Evolutionary conservation across 2,888 invertebrate genomes (phyloP).

Genomic region (Drosophila putrida): DNA sequence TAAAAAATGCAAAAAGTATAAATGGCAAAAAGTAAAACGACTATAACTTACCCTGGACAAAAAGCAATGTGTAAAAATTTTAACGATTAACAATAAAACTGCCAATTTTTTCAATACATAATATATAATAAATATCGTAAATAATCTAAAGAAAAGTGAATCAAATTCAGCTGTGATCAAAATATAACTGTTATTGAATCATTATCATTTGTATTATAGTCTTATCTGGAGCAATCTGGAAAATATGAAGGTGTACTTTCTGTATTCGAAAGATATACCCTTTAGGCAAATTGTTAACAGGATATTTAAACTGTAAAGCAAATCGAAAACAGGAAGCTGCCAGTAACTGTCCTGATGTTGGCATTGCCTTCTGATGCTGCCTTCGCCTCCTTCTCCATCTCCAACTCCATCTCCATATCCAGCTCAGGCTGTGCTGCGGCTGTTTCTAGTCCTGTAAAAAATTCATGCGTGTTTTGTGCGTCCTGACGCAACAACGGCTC

Average conservation of each 20-base stretch:
- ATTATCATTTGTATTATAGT: no score
- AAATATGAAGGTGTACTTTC: no score
- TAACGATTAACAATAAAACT: background rate
- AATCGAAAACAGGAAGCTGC: slow-evolving; percentile 62
- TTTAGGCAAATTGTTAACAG: background rate
- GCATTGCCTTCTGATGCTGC: slow-evolving; percentile 5
- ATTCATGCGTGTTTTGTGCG: slow-evolving; percentile 59
- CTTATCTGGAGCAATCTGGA: no score
- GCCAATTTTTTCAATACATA: background rate
- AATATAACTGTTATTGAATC: no score
- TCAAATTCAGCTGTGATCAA: no score
- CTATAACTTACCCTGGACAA: slow-evolving; percentile 11
- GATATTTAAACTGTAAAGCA: slow-evolving; percentile 40
- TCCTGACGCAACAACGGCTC: slow-evolving; percentile 48
- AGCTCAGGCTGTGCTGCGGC: slow-evolving; percentile 14
- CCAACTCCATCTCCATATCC: background rate
- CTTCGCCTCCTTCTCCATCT: background rate
- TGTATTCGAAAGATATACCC: no score
- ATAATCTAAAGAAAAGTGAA: no score
- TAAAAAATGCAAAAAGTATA: slow-evolving; percentile 61
- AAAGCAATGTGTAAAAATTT: background rate
- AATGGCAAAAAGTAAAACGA: background rate
- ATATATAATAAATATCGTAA: no score
- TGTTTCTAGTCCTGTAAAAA: slow-evolving; percentile 56
- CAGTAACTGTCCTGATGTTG: slow-evolving; percentile 35